Evolutionary conservation across 2,797 vertebrate species (phyloP), one percentile per base, ranked within the genome.

Genomic region (Pipistrellus kuhlii): DNA sequence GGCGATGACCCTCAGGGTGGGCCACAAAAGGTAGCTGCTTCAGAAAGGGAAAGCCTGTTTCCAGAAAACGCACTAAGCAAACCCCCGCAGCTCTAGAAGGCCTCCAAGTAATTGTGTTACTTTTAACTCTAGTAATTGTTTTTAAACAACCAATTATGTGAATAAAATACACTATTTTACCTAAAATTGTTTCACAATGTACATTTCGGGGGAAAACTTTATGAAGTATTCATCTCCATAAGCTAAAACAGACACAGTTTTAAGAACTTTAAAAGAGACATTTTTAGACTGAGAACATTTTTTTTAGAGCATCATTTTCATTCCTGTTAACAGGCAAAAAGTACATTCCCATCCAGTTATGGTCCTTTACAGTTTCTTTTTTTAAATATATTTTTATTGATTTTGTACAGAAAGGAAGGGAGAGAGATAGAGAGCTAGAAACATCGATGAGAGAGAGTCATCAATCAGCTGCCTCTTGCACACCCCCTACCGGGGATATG

Each of bases 121-220:
- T 81, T 95, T 80, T 85, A 88, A 90, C 55, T 75, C 57, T 25
- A 90, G 68, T 84, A 69, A 85, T 59, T 85, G 76, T 88, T 90
- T 89, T 85, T 85, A 88, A 75, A 85, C 48, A 85, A 59, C 13
- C 32, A 93, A 17, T 84, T 85, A 21, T 53, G 66, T 59, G 53
- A 94, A 55, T 68, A 93, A 86, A 94, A 91, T 23, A 9, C 17
- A 92, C 25, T 38, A 53, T 62, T 41, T 78, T 90, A 86, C 64
- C 66, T 53, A 90, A 93, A 92, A 35, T 8, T 75, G 27, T 64
- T 80, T 93, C 10, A 51, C 81, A 85, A 78, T 78, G 6, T 68
- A 71, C 9, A 88, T 72, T 90, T 92, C 69, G 21, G 51, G 21
- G 51, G 46, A 86, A 96, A 48, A 32, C 8, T 41, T 92, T 69